phyloP scores from a whole-genome alignment of 2,113 vertebrate genomes.

The Oreochromis spilurus region DNA sequence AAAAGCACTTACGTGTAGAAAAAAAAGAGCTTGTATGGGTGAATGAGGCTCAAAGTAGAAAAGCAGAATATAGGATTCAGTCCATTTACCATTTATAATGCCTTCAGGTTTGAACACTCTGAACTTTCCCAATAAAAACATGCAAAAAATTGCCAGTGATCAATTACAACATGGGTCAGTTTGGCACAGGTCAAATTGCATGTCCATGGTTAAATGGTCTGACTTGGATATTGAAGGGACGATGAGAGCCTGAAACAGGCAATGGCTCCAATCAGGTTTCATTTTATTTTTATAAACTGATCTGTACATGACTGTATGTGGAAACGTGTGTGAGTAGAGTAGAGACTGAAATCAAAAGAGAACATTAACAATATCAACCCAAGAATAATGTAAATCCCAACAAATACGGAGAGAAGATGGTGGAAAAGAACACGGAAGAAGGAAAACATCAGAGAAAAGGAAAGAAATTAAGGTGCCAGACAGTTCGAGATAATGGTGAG shows the following conservation, averaged over 20 bases:
- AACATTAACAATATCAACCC: not conserved
- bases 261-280: not conserved
- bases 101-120: not conserved
- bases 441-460: not conserved
- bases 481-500: not conserved
- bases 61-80: not conserved
- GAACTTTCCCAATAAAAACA: not conserved
- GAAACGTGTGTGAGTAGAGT: not conserved
- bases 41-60: not conserved
- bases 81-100: not conserved
- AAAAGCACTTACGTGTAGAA: not conserved
- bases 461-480: not conserved
- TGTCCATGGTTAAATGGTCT: not conserved
- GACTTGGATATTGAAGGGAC: not conserved
- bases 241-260: rapidly evolving
- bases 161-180: not conserved
- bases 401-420: not conserved
- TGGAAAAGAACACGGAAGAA: not conserved
- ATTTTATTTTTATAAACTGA: not conserved
- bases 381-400: not conserved
- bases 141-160: not conserved
- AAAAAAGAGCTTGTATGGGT: not conserved
- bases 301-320: not conserved
- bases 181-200: not conserved
- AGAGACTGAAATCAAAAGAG: not conserved